A percentile compares a stretch with the other conserved stretches of the same genome.
Evolutionary conservation across 2,797 vertebrate species (phyloP).

Genomic region (Buceros bicornis): DNA sequence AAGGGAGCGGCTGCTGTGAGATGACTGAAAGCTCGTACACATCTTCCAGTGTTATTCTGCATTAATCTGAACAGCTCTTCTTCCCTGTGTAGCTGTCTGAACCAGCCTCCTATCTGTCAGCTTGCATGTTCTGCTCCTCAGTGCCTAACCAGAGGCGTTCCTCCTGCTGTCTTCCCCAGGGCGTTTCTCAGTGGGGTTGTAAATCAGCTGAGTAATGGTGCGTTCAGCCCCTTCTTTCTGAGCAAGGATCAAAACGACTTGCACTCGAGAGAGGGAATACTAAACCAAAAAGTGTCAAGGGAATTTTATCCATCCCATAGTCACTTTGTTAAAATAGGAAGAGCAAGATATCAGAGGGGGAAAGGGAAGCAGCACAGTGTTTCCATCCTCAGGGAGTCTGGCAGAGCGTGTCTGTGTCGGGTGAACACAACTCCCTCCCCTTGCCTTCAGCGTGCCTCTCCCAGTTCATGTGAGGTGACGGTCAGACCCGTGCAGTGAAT

Average conservation of each 20-base stretch:
- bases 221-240: background rate
- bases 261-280: background rate
- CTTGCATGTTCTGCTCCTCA: background rate
- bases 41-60: background rate
- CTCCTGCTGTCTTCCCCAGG: background rate
- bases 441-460: background rate
- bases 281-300: background rate
- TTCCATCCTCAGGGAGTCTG: background rate
- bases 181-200: background rate
- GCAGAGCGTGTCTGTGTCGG: fast-evolving
- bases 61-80: background rate
- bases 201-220: conserved; percentile 35
- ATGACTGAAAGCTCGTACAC: background rate
- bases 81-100: background rate
- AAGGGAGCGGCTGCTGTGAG: background rate
- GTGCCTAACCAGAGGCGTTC: background rate
- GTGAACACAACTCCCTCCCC: background rate
- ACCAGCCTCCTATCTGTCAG: background rate
- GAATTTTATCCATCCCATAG: background rate
- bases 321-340: background rate
- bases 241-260: background rate
- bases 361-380: fast-evolving
- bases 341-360: background rate
- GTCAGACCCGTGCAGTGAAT: background rate
- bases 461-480: background rate